Base-by-base conservation (phyloP, 2,888 invertebrate species). In the Carabus problematicus region DNA sequence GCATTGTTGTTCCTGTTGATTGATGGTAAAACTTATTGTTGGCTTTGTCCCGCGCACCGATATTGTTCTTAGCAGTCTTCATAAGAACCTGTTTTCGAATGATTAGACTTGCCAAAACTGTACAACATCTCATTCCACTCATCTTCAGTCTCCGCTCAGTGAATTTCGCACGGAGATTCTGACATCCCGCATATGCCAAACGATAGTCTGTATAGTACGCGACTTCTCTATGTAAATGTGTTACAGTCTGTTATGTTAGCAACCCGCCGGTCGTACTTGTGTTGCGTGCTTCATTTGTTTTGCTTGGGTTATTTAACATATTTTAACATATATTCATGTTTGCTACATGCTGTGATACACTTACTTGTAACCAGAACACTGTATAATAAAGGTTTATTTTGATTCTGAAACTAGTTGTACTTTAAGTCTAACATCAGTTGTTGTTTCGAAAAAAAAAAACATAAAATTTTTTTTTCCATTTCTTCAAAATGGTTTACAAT, bases 1-100 rank as follows among this genome's bases (percentile, higher is more conserved):
- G 47, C 56, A 56, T 56, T 64, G 64, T 64, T 64, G 49, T 62
- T 62, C n/a, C 43, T 64, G 55, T 56, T 64, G 64, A 64, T 64
- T 64, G 64, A 64, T 64, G 64, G 45, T 64, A 56, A 64, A 64
- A 64, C 29, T 64, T 64, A 64, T 56, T 64, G 56, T 64, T 64
- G 29, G 62, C 62, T 47, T 43, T n/a, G 16, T 47, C 11, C 7
- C 1, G 16, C 8, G 41, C 43, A 52, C 16, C 55, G 29, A 18
- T 64, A 56, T 64, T 64, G 64, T 64, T 64, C 55, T 56, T 14
- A 56, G 43, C 40, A 29, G 54, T 1, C 29, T 54, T 11, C n/a
- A 29, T 54, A 55, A 64, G 64, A 56, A 56, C 45, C 29, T 64
- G 64, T 58, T 64, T 64, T 43, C 56, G 29, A 64, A 64, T 64